Evolutionary conservation across 2,888 invertebrate species (phyloP).

Genomic region (Drosophila anomalata): DNA sequence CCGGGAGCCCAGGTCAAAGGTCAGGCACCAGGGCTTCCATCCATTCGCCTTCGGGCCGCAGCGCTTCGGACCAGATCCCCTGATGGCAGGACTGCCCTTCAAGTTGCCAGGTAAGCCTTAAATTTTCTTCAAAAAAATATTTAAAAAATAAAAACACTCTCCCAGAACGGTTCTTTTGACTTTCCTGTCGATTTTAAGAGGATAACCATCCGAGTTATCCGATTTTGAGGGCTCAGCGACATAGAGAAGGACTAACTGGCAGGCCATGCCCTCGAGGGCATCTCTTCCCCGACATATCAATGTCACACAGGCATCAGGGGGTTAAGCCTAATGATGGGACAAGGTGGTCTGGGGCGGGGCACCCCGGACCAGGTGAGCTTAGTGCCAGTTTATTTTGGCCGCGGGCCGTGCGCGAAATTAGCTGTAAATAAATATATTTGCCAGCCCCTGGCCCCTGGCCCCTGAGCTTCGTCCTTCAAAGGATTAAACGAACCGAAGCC

Average conservation of each 20-base stretch:
- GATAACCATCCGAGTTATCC: neutral
- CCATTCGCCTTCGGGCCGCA: constrained; percentile 94
- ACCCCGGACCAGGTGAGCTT: constrained; percentile 31
- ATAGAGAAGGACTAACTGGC: constrained; percentile 2
- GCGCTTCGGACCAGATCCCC: constrained; percentile 92
- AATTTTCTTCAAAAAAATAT: too few species aligned
- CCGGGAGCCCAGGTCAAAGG: constrained; percentile 97
- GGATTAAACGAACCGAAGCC: constrained; percentile 45
- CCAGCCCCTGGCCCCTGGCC: constrained; percentile 3
- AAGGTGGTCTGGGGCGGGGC: neutral
- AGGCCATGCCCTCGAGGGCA: constrained; percentile 53
- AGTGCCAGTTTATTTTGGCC: constrained; percentile 49
- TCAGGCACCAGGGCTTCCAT: constrained; percentile 94
- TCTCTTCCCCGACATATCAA: constrained; percentile 44
- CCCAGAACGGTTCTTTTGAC: neutral
- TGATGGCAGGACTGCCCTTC: constrained; percentile 91
- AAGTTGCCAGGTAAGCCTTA: constrained; percentile 89
- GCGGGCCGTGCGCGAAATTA: constrained; percentile 45
- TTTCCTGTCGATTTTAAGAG: neutral
- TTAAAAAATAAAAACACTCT: too few species aligned
- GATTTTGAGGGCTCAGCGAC: neutral
- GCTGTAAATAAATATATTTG: constrained; percentile 63
- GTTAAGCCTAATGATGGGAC: neutral
- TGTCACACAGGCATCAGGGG: constrained; percentile 41
- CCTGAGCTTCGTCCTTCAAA: constrained; percentile 1